Percentiles rank a stretch among this genome's conserved stretches.
Evolutionary conservation across 2,888 invertebrate genomes (phyloP).

Genomic region (Pterobdella sp.): DNA sequence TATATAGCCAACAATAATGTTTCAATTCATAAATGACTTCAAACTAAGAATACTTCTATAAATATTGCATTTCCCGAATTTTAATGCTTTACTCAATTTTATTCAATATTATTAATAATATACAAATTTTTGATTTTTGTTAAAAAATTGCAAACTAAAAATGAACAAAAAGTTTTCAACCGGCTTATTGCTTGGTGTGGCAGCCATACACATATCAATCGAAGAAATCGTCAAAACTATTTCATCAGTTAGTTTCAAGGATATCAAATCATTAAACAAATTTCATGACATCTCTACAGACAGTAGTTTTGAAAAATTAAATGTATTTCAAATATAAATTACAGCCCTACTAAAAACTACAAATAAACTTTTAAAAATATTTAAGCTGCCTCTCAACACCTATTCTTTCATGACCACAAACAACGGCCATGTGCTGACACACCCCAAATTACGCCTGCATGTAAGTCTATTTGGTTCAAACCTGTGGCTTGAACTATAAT

Average conservation of each 20-base stretch:
- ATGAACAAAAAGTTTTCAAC: neutral
- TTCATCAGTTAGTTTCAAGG: neutral
- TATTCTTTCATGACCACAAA: slow-evolving; percentile 93
- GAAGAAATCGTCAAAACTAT: slow-evolving; percentile 14
- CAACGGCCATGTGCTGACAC: slow-evolving; percentile 87
- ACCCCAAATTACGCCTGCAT: slow-evolving; percentile 87
- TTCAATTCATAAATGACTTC: too few relatives aligned
- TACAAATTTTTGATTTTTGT: too few relatives aligned
- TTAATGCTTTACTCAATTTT: too few relatives aligned
- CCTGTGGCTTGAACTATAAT: neutral
- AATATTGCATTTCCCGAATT: too few relatives aligned
- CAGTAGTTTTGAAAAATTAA: too few relatives aligned
- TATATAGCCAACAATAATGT: too few relatives aligned
- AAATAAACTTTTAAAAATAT: neutral
- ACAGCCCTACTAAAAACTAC: neutral
- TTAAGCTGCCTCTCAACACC: slow-evolving; percentile 82
- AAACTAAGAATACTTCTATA: too few relatives aligned
- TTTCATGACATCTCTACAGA: neutral
- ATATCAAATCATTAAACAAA: neutral
- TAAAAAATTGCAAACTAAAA: too few relatives aligned
- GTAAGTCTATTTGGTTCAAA: too few relatives aligned
- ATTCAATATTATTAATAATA: too few relatives aligned
- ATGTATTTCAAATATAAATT: too few relatives aligned
- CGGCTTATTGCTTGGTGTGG: neutral
- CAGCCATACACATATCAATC: slow-evolving; percentile 14